phyloP scores from a whole-genome alignment of 2,113 vertebrate species.

The Labeo rohita region DNA sequence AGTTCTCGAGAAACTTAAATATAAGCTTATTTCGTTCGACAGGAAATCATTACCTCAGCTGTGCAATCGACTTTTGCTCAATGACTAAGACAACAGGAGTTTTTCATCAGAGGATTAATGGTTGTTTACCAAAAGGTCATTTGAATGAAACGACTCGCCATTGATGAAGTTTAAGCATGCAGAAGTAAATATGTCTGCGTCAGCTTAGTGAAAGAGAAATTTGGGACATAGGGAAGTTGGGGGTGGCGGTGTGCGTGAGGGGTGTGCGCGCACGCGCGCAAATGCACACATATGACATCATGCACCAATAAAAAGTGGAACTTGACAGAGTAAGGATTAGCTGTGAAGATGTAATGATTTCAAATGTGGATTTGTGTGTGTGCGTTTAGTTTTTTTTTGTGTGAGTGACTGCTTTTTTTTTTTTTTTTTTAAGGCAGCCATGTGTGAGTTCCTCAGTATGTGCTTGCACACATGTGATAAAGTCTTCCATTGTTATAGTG shows the following conservation, averaged over 20 bases:
- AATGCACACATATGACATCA: not conserved
- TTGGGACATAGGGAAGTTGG: constrained; percentile 19
- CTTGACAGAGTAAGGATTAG: not conserved
- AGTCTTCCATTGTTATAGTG: not conserved
- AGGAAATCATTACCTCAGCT: constrained; percentile 23
- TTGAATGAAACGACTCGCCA: constrained; percentile 49
- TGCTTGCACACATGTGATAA: not conserved
- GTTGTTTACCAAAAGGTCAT: constrained; percentile 2
- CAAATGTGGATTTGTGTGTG: not conserved
- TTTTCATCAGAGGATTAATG: not conserved
- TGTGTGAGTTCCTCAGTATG: not conserved
- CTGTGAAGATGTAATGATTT: not conserved
- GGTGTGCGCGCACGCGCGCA: not conserved
- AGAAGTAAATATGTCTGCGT: constrained; percentile 30
- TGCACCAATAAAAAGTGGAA: constrained; percentile 5
- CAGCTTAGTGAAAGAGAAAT: constrained; percentile 48
- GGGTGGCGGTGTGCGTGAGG: not conserved
- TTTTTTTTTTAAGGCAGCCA: not conserved
- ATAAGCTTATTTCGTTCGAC: not conserved
- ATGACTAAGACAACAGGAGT: not conserved
- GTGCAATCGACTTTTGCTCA: not conserved
- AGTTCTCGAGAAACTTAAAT: constrained; percentile 25
- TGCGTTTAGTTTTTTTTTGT: not conserved
- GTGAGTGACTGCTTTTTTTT: not conserved
- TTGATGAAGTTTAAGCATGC: constrained; percentile 49